Evolutionary conservation across 2,797 vertebrate genomes (phyloP).

Genomic region (Saguinus oedipus): DNA sequence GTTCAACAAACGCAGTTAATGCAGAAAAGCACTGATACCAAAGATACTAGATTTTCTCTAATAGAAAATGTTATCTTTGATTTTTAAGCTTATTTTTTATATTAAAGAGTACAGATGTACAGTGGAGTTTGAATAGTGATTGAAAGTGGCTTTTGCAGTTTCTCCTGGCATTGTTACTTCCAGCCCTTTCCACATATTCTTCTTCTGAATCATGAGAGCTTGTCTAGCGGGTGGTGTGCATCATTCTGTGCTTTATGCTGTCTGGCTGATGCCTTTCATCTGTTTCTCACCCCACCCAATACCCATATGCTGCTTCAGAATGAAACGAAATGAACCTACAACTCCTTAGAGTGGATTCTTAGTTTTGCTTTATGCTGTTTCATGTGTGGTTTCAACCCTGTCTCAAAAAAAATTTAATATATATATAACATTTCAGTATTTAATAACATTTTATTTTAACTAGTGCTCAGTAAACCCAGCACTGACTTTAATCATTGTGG

Average conservation of each 20-base stretch:
- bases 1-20: neutral
- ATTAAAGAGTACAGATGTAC: neutral
- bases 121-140: neutral
- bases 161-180: neutral
- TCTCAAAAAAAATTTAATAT: neutral
- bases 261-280: neutral
- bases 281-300: neutral
- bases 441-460: neutral
- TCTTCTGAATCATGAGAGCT: neutral
- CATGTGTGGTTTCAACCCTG: neutral
- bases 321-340: neutral
- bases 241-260: neutral
- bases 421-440: neutral
- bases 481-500: neutral
- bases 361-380: neutral
- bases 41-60: neutral
- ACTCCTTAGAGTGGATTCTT: neutral
- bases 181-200: neutral
- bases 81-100: neutral
- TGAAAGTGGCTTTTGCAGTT: neutral
- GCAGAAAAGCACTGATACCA: neutral
- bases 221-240: neutral
- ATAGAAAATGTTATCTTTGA: neutral
- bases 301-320: neutral
- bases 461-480: neutral